A percentile compares a stretch with the other conserved stretches of the same genome.
Conservation (phyloP, 2,888 invertebrate species). For the Sphinx pinastri region DNA sequence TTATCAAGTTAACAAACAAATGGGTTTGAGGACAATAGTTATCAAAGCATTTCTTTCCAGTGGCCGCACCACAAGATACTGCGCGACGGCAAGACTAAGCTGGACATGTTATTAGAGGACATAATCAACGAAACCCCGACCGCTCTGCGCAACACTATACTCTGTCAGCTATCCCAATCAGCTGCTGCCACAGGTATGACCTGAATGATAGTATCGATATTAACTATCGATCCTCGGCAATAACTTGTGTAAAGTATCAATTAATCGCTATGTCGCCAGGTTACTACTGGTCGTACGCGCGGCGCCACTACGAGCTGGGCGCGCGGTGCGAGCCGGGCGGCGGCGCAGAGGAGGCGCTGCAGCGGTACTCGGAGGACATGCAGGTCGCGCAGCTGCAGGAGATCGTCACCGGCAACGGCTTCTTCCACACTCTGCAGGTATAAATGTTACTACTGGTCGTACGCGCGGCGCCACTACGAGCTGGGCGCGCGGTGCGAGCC, state of each 20-base stretch:
- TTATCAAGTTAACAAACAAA: too few relatives aligned
- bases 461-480: too few relatives aligned
- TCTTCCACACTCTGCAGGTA: conserved; percentile 63
- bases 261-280: conserved; percentile 30
- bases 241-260: neutral
- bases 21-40: neutral
- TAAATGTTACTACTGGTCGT: too few relatives aligned
- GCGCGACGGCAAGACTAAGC: conserved; percentile 41
- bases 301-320: conserved; percentile 35
- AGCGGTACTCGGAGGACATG: neutral
- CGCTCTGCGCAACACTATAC: conserved; percentile 30
- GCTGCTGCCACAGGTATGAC: conserved; percentile 38
- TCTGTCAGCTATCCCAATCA: conserved; percentile 28
- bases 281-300: conserved; percentile 51
- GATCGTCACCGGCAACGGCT: conserved; percentile 53
- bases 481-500: too few relatives aligned
- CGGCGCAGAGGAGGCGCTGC: conserved; percentile 14
- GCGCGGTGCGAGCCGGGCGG: neutral
- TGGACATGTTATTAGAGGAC: conserved; percentile 44
- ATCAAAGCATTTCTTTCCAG: conserved; percentile 43
- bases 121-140: conserved; percentile 37
- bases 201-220: neutral
- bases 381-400: conserved; percentile 37
- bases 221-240: neutral
- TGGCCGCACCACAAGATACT: conserved; percentile 58